Conservation (phyloP, 2,797 vertebrate genomes). For the Eupleurogrammus muticus region DNA sequence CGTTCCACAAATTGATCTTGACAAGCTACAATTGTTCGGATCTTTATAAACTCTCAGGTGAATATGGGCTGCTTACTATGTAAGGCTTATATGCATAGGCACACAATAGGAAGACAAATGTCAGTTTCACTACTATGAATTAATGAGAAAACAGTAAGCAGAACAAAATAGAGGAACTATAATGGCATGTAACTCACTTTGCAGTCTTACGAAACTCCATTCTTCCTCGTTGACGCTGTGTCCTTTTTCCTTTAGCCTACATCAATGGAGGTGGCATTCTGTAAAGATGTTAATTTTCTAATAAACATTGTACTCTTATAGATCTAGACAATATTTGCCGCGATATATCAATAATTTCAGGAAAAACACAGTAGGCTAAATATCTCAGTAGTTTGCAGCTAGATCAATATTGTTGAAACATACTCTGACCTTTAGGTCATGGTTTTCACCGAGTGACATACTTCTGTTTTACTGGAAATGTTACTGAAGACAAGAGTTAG, state of each 20-base stretch:
- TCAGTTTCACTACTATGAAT: constrained; percentile 81
- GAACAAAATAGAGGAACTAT: constrained; percentile 84
- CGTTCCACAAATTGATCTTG: neutral
- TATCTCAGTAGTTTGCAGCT: neutral
- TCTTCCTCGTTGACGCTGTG: constrained; percentile 80
- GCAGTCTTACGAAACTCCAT: constrained; percentile 81
- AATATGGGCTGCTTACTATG: constrained; percentile 15
- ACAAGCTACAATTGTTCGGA: neutral
- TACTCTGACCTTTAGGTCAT: constrained; percentile 26
- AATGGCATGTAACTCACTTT: constrained; percentile 77
- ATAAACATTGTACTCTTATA: neutral
- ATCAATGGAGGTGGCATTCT: constrained; percentile 59
- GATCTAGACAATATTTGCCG: constrained; percentile 1
- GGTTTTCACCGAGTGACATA: constrained; percentile 19
- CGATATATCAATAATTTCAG: constrained; percentile 2
- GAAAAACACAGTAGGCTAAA: neutral
- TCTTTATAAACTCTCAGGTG: constrained; percentile 25
- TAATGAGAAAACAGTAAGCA: constrained; percentile 79
- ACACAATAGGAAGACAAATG: constrained; percentile 66
- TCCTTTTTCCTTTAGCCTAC: constrained; percentile 71
- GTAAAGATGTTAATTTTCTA: constrained; percentile 28
- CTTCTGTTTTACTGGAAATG: constrained; percentile 45
- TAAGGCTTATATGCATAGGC: constrained; percentile 28
- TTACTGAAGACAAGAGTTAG: constrained; percentile 21
- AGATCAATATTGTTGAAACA: neutral